These are phyloP conservation scores for Hiodon alosoides DNA, from an alignment of 2,113 vertebrate species.

Conservation along the genomic window DNA sequence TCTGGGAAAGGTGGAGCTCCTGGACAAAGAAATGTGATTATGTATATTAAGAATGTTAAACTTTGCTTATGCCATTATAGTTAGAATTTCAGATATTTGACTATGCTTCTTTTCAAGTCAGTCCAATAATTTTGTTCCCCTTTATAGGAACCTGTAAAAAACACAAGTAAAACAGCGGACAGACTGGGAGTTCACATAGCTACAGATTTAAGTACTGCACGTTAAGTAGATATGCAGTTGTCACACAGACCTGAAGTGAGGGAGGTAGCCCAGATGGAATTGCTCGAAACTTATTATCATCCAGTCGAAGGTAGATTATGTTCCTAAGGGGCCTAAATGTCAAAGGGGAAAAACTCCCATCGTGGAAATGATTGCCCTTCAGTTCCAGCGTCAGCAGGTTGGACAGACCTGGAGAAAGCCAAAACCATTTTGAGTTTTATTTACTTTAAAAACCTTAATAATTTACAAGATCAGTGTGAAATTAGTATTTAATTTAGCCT, in stretches of 20 bases:
- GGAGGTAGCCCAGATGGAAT: conserved; percentile 59
- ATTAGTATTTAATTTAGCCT: too few relatives aligned
- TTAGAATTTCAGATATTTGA: neutral
- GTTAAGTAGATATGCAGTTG: conserved; percentile 2
- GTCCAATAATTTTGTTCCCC: neutral
- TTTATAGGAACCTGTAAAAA: neutral
- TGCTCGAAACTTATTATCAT: conserved; percentile 58
- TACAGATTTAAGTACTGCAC: neutral
- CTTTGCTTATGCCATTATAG: neutral
- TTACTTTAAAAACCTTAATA: neutral
- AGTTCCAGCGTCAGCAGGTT: conserved; percentile 65
- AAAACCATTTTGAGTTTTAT: neutral
- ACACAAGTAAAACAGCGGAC: neutral
- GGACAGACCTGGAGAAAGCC: conserved; percentile 50
- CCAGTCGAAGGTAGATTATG: conserved; percentile 57
- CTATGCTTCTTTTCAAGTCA: neutral
- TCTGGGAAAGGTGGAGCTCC: conserved; percentile 60
- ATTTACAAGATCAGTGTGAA: neutral
- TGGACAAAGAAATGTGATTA: conserved; percentile 30
- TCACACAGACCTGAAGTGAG: conserved; percentile 61
- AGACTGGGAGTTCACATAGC: too few relatives aligned
- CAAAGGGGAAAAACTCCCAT: conserved; percentile 50
- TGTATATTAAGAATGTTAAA: neutral
- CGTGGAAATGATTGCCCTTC: conserved; percentile 57
- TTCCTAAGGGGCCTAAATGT: conserved; percentile 57